Evolutionary conservation across 1,140 invertebrate genomes (phyloP), one percentile per base, ranked within the genome.

Genomic region (Mamestra configurata): DNA sequence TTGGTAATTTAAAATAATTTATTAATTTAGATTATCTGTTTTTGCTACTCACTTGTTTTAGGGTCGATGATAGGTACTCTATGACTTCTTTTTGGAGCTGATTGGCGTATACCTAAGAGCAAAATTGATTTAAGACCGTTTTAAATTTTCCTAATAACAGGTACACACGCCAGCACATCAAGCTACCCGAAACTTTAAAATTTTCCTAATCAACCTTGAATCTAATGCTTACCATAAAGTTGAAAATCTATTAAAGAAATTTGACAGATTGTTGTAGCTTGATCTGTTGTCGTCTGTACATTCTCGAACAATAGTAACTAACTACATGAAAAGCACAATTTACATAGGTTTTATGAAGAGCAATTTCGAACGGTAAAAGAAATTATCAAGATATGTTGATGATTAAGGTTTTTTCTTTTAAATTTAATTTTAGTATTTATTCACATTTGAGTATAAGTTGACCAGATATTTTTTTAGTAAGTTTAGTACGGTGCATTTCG

Each of bases 21-120:
- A 46, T 15, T 46, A 46, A 46, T 15, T 46, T 15, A 0, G 27
- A 46, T 15, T 15, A 8, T n/a, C n/a, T 37, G 24, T 53, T 31
- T 80, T 40, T 35, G 20, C 2, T 78, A 89, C 86, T 86, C 70
- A 89, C 88, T 46, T 13, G 88, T 89, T n/a, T 80, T 81, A 20
- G 88, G 88, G 40, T 89, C 71, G 4, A 89, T 89, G 46, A 89
- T 89, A 18, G 85, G 75, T 15, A 89, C 27, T 78, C 86, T 84
- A 46, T 84, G 83, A 80, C 85, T 88, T 31, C 84, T 80, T 71
- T 89, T 89, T 49, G 77, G 81, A 24, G 79, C 64, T 7, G 79
- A 46, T 24, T 79, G 77, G 13, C 86, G 86, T 51, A 84, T 81
- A 84, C 84, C 88, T 89, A 46, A 22, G 37, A 46, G 64, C 43